Evolutionary conservation across 2,888 invertebrate species (phyloP).

Genomic region (Lumbricus terrestris): DNA sequence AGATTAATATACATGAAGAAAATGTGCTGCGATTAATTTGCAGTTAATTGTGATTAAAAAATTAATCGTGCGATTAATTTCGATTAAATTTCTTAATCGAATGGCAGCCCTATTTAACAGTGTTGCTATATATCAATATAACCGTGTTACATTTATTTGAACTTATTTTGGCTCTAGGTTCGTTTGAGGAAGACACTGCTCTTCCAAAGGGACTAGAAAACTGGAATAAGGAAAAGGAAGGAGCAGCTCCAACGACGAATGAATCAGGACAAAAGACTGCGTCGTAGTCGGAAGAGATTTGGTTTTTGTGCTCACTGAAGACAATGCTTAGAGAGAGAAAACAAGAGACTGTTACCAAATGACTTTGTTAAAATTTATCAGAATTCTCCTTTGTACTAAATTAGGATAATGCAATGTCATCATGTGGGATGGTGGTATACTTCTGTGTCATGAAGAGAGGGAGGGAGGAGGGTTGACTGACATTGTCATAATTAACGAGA

Average conservation of each 20-base stretch:
- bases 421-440: neutral
- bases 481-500: neutral
- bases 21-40: no score
- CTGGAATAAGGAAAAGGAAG: constrained; percentile 71
- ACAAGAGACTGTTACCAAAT: neutral
- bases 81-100: no score
- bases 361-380: neutral
- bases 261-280: neutral
- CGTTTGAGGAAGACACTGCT: constrained; percentile 91
- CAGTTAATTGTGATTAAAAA: no score
- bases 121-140: neutral
- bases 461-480: no score
- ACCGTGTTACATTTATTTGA: neutral
- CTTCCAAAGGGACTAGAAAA: constrained; percentile 91
- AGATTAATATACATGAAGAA: no score
- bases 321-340: constrained; percentile 8
- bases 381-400: neutral
- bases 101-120: no score
- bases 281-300: neutral
- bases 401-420: neutral
- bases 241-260: neutral
- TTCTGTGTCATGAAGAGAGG: neutral
- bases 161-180: constrained; percentile 65
- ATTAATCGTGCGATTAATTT: no score
- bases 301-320: neutral